A percentile compares a stretch with the other conserved stretches of the same genome.
Conservation (phyloP, 2,888 invertebrate genomes). For the Rhingia campestris region DNA sequence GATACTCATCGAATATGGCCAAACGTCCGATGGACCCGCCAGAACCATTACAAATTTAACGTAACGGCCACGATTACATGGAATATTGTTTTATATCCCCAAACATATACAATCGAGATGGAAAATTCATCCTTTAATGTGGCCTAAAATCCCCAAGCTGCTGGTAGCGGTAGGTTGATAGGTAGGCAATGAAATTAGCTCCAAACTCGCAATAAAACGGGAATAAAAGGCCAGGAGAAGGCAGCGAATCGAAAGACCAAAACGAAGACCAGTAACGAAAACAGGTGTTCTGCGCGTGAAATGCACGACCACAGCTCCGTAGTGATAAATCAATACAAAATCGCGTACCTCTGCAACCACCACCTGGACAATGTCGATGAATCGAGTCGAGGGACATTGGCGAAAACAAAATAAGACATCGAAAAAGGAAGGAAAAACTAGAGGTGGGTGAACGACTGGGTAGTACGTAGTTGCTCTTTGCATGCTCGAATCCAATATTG, state of each 20-base stretch:
- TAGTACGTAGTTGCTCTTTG: no score
- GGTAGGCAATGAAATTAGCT: conserved; percentile 62
- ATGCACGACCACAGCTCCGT: conserved; percentile 57
- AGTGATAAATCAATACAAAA: conserved; percentile 64
- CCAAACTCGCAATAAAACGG: conserved; percentile 55
- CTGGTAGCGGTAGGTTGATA: not conserved
- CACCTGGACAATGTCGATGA: conserved; percentile 65
- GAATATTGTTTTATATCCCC: conserved; percentile 24
- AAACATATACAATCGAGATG: conserved; percentile 7
- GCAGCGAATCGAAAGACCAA: conserved; percentile 21
- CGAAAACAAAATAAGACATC: not conserved
- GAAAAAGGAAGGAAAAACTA: conserved; percentile 17
- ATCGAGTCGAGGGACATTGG: conserved; percentile 25
- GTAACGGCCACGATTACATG: conserved; percentile 54
- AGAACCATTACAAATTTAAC: conserved; percentile 44
- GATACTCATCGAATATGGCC: conserved; percentile 1
- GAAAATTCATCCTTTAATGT: conserved; percentile 44
- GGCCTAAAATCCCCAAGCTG: conserved; percentile 45
- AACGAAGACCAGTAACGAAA: conserved; percentile 51
- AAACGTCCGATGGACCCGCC: conserved; percentile 13
- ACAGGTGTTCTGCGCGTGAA: conserved; percentile 71
- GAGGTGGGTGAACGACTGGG: conserved; percentile 2
- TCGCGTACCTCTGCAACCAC: conserved; percentile 23
- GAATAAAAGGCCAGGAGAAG: not conserved
- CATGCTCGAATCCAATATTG: no score